Evolutionary conservation across 2,797 vertebrate genomes (phyloP), one percentile per base, ranked within the genome.

Genomic region (Eleutherodactylus coqui): DNA sequence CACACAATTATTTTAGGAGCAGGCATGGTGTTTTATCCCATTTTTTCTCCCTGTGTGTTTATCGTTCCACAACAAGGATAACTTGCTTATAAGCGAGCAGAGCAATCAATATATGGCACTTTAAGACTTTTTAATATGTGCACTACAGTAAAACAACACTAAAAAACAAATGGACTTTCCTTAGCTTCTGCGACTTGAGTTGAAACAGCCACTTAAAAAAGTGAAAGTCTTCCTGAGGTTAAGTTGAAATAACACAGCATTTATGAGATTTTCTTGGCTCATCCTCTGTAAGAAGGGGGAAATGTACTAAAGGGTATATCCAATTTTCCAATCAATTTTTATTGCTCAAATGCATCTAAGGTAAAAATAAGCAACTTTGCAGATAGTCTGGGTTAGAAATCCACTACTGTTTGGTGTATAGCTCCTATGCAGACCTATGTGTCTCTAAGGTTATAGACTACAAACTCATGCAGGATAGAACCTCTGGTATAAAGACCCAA

Each of bases 31-130:
- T 76, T 76, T 81, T 73, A 53, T 7, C n/a, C 27, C 16, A 9
- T 64, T 47, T 80, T 70, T 49, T 72, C 43, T 75, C 55, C 32
- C 24, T 24, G 17, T 53, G 43, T 58, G 49, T 82, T 82, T 81
- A 81, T 81, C 67, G 51, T 81, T 69, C 43, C 73, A 53, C 79
- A 82, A 82, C 72, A 86, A 69, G 62, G 60, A 78, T 86, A 82
- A 77, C 85, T 83, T 82, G 79, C 85, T 86, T 78, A 82, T 53
- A 77, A 69, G 55, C 32, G 21, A 70, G 72, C 34, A 32, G 43
- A 67, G 73, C 60, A 58, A 86, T 83, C 85, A 86, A 86, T 86
- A 86, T 19, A 17, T 36, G 43, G 53, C 78, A 49, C 55, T 81
- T 86, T 72, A 86, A 81, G 38, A 43, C 55, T 80, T 41, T 58